phyloP scores from a whole-genome alignment of 2,888 invertebrate species.

The Dicyrtoma fusca region DNA sequence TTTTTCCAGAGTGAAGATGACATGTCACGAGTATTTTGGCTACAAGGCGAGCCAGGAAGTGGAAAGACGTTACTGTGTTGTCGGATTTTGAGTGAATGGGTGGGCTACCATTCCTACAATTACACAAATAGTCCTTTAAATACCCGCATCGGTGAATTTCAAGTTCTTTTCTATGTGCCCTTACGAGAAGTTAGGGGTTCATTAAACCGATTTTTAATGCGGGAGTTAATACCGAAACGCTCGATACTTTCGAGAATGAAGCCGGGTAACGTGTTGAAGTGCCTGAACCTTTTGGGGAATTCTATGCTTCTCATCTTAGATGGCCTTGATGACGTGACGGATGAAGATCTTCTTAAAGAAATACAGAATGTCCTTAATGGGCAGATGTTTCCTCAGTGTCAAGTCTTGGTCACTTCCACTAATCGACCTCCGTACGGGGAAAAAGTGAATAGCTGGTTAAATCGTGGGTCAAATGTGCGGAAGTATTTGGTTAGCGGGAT shows the following conservation, averaged over 20 bases:
- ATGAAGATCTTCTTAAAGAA: conserved; percentile 59
- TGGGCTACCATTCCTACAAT: conserved; percentile 60
- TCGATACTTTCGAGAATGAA: conserved; percentile 52
- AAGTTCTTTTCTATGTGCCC: conserved; percentile 62
- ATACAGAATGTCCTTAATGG: conserved; percentile 64
- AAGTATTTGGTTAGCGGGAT: conserved; percentile 51
- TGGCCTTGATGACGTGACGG: conserved; percentile 63
- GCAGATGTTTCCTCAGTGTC: conserved; percentile 64
- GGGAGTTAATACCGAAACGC: conserved; percentile 62
- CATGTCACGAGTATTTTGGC: conserved; percentile 63
- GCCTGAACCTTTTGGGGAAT: conserved; percentile 56
- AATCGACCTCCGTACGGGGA: conserved; percentile 58
- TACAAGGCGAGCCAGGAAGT: conserved; percentile 65
- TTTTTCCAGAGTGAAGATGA: conserved; percentile 59
- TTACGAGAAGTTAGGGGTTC: conserved; percentile 63
- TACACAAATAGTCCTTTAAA: conserved; percentile 51
- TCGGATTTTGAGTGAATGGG: conserved; percentile 65
- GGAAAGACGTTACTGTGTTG: conserved; percentile 64
- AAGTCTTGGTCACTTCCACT: conserved; percentile 64
- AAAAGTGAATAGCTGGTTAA: conserved; percentile 36
- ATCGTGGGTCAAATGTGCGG: conserved; percentile 41
- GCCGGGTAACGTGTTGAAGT: conserved; percentile 55
- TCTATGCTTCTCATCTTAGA: conserved; percentile 63
- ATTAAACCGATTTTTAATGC: conserved; percentile 58
- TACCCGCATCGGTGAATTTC: conserved; percentile 52